Evolutionary conservation across 2,113 vertebrate genomes (phyloP).

Genomic region (Arothron firmamentum): DNA sequence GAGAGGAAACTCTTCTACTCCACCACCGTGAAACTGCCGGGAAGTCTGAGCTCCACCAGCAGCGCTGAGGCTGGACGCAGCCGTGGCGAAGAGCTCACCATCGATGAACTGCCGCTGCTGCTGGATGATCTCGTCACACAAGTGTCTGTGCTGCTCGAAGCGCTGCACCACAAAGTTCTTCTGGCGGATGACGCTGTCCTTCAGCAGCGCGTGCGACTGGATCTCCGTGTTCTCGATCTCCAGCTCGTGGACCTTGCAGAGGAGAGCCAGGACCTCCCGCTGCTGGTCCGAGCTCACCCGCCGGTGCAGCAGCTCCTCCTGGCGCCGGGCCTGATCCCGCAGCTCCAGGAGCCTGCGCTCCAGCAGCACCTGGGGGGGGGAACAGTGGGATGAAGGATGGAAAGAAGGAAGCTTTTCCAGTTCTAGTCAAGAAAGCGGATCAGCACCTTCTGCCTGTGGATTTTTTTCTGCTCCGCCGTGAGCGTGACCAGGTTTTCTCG

Average conservation of each 20-base stretch:
- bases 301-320: conserved; percentile 80
- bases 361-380: conserved; percentile 65
- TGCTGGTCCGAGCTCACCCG: conserved; percentile 81
- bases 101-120: conserved; percentile 84
- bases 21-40: too few species aligned
- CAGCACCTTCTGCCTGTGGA: conserved; percentile 82
- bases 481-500: conserved; percentile 78
- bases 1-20: background rate
- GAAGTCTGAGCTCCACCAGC: too few species aligned
- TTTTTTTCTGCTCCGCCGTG: conserved; percentile 79
- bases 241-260: conserved; percentile 84
- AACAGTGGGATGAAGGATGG: background rate
- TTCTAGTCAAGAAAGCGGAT: background rate
- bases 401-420: background rate
- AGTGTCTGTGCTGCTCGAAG: conserved; percentile 80
- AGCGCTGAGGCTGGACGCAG: too few species aligned
- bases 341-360: conserved; percentile 77
- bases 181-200: conserved; percentile 81
- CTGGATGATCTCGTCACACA: conserved; percentile 86
- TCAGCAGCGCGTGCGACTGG: conserved; percentile 78
- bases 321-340: conserved; percentile 58
- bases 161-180: conserved; percentile 76
- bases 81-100: conserved; percentile 63
- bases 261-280: conserved; percentile 81
- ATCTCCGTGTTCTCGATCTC: conserved; percentile 82